Percentiles rank a stretch among this genome's conserved stretches.
These are phyloP conservation scores for Proterorhinus semilunaris DNA, from an alignment of 2,113 vertebrate genomes.

Conservation along the genomic window DNA sequence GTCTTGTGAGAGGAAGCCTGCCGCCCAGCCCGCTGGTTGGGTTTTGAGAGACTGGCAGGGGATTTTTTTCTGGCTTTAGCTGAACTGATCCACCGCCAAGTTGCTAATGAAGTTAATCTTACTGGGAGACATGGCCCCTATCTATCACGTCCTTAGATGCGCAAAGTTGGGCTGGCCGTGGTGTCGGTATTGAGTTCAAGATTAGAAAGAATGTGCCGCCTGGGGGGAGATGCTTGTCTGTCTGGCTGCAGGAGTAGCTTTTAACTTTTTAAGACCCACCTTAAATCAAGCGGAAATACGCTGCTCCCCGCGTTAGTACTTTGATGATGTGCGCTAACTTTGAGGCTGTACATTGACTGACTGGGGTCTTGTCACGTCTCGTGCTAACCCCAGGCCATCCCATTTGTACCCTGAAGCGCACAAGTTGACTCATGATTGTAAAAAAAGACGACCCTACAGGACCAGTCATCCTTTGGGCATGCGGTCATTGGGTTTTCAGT, in stretches of 20 bases:
- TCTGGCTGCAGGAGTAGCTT: neutral
- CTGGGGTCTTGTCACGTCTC: too few relatives aligned
- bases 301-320: neutral
- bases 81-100: conserved; percentile 51
- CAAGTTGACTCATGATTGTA: neutral
- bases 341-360: neutral
- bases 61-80: conserved; percentile 55
- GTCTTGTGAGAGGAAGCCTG: neutral
- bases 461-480: conserved; percentile 43
- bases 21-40: conserved; percentile 18
- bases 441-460: neutral
- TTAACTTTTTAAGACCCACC: conserved; percentile 37
- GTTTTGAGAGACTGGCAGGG: conserved; percentile 3
- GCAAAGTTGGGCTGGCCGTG: conserved; percentile 30
- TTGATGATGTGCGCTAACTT: neutral
- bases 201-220: neutral
- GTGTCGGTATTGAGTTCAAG: neutral
- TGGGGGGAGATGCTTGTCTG: neutral
- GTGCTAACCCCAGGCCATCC: neutral
- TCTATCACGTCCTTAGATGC: conserved; percentile 22
- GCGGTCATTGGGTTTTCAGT: conserved; percentile 48
- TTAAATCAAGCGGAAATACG: neutral
- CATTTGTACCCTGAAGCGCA: neutral
- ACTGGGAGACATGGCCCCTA: conserved; percentile 36
- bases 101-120: conserved; percentile 67